Evolutionary conservation across 2,888 invertebrate genomes (phyloP), one percentile per base, ranked within the genome.

Genomic region (Volucella zonaria): DNA sequence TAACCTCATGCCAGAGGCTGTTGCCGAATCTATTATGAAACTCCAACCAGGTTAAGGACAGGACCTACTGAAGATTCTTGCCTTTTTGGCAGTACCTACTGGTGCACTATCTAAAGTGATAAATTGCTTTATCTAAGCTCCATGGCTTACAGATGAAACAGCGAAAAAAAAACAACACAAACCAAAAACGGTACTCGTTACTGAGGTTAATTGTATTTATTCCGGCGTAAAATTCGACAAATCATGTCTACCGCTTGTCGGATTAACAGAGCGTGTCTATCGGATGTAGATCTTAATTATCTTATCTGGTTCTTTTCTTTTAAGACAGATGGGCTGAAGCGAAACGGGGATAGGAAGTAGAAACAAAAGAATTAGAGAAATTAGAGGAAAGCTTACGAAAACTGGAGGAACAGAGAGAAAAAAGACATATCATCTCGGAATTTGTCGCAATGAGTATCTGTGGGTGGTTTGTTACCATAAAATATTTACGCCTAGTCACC

Each of bases 281-380:
- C n/a, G n/a, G 62, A 71, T 82, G 76, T 70, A 66, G 64, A 68
- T 82, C 68, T 74, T 82, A 78, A 82, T 82, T 78, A 67, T 78
- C 74, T 74, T 64, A 82, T 82, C 78, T 67, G 58, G 62, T 56
- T 59, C 56, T 51, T 43, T 64, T 45, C n/a, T 31, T 31, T 31
- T 31, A 31, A 31, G 31, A 31, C 31, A 31, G 31, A 31, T 31
- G 31, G 31, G 31, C 31, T 31, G 31, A 31, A 31, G 31, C 6
- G 31, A 31, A 31, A 31, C 31, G 52, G 15, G 8, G 4, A 58
- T 45, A 11, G 8, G 45, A 15, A 15, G 31, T 8, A 58, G 9
- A 1, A 40, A n/a, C 40, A 14, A 58, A 58, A 15, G 10, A 40
- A 0, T 8, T 15, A 40, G 14, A 15, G 14, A 58, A 40, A 54